phyloP scores from a whole-genome alignment of 2,888 invertebrate species.

The Augochlorella aurata region DNA sequence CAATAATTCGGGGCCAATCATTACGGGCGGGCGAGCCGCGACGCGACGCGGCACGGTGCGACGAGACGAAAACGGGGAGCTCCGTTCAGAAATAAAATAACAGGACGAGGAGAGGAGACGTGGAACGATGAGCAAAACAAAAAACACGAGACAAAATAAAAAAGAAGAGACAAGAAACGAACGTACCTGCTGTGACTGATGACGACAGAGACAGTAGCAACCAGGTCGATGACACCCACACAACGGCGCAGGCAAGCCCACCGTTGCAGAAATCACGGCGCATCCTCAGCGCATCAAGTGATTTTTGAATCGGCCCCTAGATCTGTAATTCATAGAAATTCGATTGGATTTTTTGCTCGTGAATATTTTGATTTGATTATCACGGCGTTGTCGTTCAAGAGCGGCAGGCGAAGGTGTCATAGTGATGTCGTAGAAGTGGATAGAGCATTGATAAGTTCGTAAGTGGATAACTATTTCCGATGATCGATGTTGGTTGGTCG shows the following conservation, averaged over 20 bases:
- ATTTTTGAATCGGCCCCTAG: slow-evolving; percentile 67
- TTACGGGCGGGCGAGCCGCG: slow-evolving; percentile 44
- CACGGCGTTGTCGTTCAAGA: too few relatives aligned
- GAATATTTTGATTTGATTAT: not conserved
- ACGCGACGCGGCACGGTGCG: not conserved
- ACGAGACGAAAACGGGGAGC: not conserved
- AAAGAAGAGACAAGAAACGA: not conserved
- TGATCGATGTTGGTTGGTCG: too few relatives aligned
- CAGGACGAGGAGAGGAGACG: not conserved
- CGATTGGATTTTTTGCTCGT: not conserved
- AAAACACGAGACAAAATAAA: not conserved
- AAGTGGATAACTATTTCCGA: too few relatives aligned
- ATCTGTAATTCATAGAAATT: slow-evolving; percentile 63
- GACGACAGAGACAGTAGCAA: slow-evolving; percentile 70
- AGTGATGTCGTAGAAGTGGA: too few relatives aligned
- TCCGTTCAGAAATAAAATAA: slow-evolving; percentile 39
- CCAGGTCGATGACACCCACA: slow-evolving; percentile 76
- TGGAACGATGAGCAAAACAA: too few relatives aligned
- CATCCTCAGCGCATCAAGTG: slow-evolving; percentile 81
- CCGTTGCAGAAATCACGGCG: slow-evolving; percentile 78
- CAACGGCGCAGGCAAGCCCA: slow-evolving; percentile 76
- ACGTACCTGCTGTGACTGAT: slow-evolving; percentile 65
- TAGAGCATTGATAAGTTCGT: too few relatives aligned
- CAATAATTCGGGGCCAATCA: slow-evolving; percentile 61
- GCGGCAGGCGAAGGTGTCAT: too few relatives aligned